phyloP scores from a whole-genome alignment of 2,797 vertebrate species.

The Danio tinwini region DNA sequence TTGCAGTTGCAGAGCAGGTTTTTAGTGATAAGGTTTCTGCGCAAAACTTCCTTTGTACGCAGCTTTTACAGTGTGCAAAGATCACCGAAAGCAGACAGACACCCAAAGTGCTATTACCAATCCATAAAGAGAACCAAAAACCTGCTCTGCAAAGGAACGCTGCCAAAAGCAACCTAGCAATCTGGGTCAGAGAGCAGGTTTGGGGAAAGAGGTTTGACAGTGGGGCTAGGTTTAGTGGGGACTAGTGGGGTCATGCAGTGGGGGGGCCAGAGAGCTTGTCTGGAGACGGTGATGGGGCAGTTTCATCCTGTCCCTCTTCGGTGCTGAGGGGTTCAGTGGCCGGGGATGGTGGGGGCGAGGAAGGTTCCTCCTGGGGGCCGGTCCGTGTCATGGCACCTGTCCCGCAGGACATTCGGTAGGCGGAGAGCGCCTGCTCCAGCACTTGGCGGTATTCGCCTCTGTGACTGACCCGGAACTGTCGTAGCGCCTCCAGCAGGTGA shows the following conservation, averaged over 20 bases:
- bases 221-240: constrained; percentile 43
- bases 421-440: constrained; percentile 93
- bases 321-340: constrained; percentile 73
- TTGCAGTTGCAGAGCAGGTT: constrained; percentile 61
- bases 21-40: constrained; percentile 38
- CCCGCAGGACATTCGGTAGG: constrained; percentile 84
- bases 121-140: constrained; percentile 47
- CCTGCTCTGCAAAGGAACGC: constrained; percentile 41
- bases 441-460: constrained; percentile 96
- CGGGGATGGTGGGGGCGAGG: constrained; percentile 79
- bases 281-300: constrained; percentile 51
- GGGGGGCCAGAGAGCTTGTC: constrained; percentile 65
- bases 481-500: constrained; percentile 93
- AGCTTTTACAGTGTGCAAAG: not conserved
- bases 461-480: constrained; percentile 97
- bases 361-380: constrained; percentile 69
- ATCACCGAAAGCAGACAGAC: not conserved
- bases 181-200: constrained; percentile 34
- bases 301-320: constrained; percentile 67
- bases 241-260: constrained; percentile 69
- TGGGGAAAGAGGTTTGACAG: constrained; percentile 28
- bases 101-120: constrained; percentile 3
- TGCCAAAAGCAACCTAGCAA: constrained; percentile 48
- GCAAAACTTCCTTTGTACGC: constrained; percentile 2
- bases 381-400: constrained; percentile 70